Base-by-base conservation (phyloP, 2,888 invertebrate species). In the Megamerina dolium region DNA sequence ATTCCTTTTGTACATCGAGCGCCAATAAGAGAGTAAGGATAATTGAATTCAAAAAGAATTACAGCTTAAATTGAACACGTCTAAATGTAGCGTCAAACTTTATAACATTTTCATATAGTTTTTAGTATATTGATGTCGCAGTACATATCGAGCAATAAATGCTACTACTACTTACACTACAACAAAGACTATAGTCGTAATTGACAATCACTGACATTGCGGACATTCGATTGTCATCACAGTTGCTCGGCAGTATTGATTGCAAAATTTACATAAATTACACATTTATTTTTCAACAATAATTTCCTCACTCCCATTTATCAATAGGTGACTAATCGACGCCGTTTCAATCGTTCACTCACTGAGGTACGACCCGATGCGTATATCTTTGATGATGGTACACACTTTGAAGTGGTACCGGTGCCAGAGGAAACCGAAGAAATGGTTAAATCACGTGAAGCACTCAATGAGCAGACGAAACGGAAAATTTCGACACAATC, bases 391-490 rank as follows among this genome's bases (percentile, higher is more conserved):
- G 78, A 79, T 54, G 77, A 78, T 53, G 76, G 76, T 21, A 71
- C 74, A 19, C 82, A 83, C 59, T 82, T 83, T 70, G 76, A 78
- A 61, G 82, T 83, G 52, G 77, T 82, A 46, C 79, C 82, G 16
- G 77, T 81, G 39, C 80, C 82, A 51, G 82, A 83, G 72, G 82
- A 82, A 59, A 79, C 80, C 56, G 68, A 69, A 35, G 81, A 82
- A 62, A 74, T 63, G 43, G 60, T 64, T 9, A 64, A 66, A 50
- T 70, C 72, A 1, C 60, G 63, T 0, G 72, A 71, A 53, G 64
- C 68, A 0, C 57, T 71, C 8, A 67, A 66, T 48, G 72, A 71
- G 45, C 64, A 57, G 45, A 56, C 61, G 5, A 59, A 60, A 32
- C 64, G 72, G 30, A 72, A 72, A 50, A 54, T 61, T 6, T 72